Percentiles rank a stretch among this genome's conserved stretches.
Conservation (phyloP, 2,113 vertebrate species). For the Rana temporaria region DNA sequence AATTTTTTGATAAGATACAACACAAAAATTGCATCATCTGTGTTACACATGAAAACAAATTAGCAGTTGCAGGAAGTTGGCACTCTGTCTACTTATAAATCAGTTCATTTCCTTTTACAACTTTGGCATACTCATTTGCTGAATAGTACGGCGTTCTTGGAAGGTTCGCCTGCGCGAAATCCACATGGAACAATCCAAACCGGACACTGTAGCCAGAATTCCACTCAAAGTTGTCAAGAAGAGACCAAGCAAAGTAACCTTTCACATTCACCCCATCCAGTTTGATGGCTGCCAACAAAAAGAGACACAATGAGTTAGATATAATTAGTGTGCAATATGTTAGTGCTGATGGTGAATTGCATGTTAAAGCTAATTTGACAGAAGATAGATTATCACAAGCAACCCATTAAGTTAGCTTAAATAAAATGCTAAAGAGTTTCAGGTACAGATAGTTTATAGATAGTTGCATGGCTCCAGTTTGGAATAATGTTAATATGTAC, state of each 20-base stretch:
- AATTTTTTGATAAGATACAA: background rate
- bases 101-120: conserved; percentile 70
- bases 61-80: background rate
- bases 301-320: conserved; percentile 30
- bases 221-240: conserved; percentile 86
- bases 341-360: no score
- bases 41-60: background rate
- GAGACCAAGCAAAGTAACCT: conserved; percentile 76
- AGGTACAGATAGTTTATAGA: no score
- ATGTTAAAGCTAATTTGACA: no score
- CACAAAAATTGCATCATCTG: background rate
- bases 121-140: conserved; percentile 74
- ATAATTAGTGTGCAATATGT: background rate
- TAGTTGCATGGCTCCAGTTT: no score
- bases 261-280: conserved; percentile 69
- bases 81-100: background rate
- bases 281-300: conserved; percentile 66
- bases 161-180: conserved; percentile 70
- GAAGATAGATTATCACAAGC: no score
- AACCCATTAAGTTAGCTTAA: no score
- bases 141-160: conserved; percentile 73
- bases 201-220: conserved; percentile 69
- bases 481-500: no score
- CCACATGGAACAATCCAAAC: conserved; percentile 82
- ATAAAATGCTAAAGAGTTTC: no score